phyloP scores from a whole-genome alignment of 2,113 vertebrate species.

The Elanoides forficatus region DNA sequence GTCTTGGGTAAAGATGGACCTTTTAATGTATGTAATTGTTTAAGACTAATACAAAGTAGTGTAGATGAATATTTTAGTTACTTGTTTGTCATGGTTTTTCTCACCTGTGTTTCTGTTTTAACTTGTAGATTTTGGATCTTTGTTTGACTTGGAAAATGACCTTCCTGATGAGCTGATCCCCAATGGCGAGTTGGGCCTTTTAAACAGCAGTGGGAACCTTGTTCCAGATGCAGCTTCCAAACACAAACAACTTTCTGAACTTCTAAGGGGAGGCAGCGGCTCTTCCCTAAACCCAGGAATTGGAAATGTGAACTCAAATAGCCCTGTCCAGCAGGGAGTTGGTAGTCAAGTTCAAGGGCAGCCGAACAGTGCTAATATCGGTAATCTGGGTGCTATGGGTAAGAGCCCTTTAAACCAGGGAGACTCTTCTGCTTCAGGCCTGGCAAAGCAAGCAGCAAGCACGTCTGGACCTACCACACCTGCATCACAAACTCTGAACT shows the following conservation, averaged over 20 bases:
- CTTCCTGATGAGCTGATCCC: constrained; percentile 97
- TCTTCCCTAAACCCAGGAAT: constrained; percentile 80
- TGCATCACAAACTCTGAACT: constrained; percentile 82
- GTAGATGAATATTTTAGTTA: background rate
- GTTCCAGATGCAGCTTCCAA: constrained; percentile 93
- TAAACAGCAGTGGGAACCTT: constrained; percentile 83
- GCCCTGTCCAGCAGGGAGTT: constrained; percentile 83
- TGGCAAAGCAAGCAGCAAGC: constrained; percentile 76
- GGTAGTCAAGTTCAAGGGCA: constrained; percentile 78
- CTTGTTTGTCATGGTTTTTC: background rate
- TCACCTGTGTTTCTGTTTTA: constrained; percentile 66
- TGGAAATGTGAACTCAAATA: constrained; percentile 81
- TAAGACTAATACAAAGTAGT: background rate
- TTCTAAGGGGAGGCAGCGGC: constrained; percentile 87
- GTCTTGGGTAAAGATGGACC: background rate
- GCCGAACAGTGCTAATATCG: constrained; percentile 73
- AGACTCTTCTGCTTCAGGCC: constrained; percentile 69
- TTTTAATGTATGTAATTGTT: background rate
- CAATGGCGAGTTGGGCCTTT: constrained; percentile 89
- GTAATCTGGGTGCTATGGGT: constrained; percentile 78
- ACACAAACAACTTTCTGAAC: constrained; percentile 96
- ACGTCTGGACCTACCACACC: constrained; percentile 75
- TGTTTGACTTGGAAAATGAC: constrained; percentile 97
- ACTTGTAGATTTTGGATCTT: constrained; percentile 89
- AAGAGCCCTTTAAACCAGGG: constrained; percentile 87